Percentiles rank a stretch among this genome's conserved stretches.
These are phyloP conservation scores for Remorina albescens DNA, from an alignment of 2,797 vertebrate species.

Conservation along the genomic window DNA sequence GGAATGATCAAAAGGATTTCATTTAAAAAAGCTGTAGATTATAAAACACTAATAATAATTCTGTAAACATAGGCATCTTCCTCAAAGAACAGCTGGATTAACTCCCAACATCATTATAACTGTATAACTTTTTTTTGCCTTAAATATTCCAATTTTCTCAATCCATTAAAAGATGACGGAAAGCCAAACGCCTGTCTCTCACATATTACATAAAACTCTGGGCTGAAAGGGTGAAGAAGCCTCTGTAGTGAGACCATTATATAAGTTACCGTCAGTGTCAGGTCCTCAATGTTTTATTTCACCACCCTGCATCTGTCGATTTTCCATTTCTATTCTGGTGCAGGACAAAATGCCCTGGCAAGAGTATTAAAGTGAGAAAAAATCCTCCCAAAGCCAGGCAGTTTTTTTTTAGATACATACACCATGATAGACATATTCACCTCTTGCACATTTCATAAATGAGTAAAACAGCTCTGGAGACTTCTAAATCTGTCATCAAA, in stretches of 20 bases:
- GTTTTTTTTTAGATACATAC: neutral
- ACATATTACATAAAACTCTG: constrained; percentile 13
- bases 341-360: constrained; percentile 8
- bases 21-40: constrained; percentile 24
- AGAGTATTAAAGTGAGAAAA: neutral
- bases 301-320: constrained; percentile 8
- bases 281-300: constrained; percentile 27
- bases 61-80: constrained; percentile 27
- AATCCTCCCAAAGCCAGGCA: neutral
- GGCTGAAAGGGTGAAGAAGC: constrained; percentile 16
- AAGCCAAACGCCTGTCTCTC: neutral
- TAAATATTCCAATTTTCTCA: neutral
- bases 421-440: neutral
- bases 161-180: constrained; percentile 1
- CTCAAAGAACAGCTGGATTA: constrained; percentile 23
- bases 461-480: constrained; percentile 2
- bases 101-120: constrained; percentile 30
- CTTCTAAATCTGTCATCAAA: constrained; percentile 24
- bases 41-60: constrained; percentile 31
- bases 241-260: constrained; percentile 29
- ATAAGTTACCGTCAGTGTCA: constrained; percentile 44
- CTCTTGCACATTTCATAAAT: constrained; percentile 1
- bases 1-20: constrained; percentile 47
- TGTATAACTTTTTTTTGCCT: neutral
- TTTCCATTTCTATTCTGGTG: constrained; percentile 26